Percentiles rank a stretch among this genome's conserved stretches.
Evolutionary conservation across 2,113 vertebrate species (phyloP).

Genomic region (Murina feae): DNA sequence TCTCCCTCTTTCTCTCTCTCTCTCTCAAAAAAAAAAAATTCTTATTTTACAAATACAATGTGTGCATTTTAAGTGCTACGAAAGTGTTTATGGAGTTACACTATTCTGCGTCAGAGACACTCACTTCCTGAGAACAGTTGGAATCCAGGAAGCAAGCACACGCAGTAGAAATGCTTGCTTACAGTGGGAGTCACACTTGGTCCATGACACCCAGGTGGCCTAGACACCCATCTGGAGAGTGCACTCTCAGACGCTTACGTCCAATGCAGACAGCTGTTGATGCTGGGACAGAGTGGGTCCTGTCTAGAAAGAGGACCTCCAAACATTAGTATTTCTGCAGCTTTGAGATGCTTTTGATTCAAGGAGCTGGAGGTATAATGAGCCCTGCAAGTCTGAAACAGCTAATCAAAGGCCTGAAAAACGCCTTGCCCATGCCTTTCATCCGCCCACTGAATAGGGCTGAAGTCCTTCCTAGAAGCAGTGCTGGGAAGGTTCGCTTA

Average conservation of each 20-base stretch:
- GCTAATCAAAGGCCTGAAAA: not conserved
- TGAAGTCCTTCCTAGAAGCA: not conserved
- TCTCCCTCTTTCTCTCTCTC: too few species aligned
- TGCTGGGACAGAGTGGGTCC: not conserved
- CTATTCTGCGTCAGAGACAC: not conserved
- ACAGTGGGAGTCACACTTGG: not conserved
- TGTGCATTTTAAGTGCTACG: not conserved
- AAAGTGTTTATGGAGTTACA: not conserved
- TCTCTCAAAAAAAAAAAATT: not conserved
- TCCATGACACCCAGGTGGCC: not conserved
- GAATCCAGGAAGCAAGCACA: not conserved
- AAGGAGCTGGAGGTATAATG: not conserved
- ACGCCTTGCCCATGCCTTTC: not conserved
- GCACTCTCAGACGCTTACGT: not conserved
- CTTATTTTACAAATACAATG: constrained; percentile 8
- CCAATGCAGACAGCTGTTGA: not conserved
- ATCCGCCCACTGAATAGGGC: not conserved
- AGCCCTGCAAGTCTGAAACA: not conserved
- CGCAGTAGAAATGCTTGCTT: not conserved
- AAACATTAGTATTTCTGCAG: not conserved
- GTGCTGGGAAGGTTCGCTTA: too few species aligned
- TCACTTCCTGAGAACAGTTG: not conserved
- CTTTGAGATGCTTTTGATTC: not conserved
- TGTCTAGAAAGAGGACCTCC: not conserved
- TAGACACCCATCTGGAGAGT: not conserved